Evolutionary conservation across 92 coral and sea anemone species (phyloP).

Genomic region (Scolanthus callimorphus): DNA sequence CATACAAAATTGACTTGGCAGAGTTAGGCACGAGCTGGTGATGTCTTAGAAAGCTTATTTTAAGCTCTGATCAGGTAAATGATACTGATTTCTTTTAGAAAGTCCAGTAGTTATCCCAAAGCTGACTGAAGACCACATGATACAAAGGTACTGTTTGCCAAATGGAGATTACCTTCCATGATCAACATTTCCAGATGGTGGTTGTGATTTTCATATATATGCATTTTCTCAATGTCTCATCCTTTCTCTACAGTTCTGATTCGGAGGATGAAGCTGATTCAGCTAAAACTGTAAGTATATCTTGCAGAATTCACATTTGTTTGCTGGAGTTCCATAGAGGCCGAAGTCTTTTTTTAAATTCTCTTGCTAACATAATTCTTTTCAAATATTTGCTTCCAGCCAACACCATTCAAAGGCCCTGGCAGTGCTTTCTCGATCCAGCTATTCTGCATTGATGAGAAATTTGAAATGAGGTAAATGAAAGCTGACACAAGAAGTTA

Average conservation of each 20-base stretch:
- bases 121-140: constrained; percentile 39
- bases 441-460: constrained; percentile 95
- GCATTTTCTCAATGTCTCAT: too few relatives aligned
- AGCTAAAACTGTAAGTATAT: constrained; percentile 7
- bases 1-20: too few relatives aligned
- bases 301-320: too few relatives aligned
- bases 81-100: too few relatives aligned
- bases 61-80: too few relatives aligned
- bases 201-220: too few relatives aligned
- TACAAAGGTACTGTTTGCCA: constrained; percentile 27
- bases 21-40: too few relatives aligned
- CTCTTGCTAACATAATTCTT: not conserved
- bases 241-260: constrained; percentile 6
- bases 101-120: constrained; percentile 12
- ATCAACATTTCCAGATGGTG: too few relatives aligned
- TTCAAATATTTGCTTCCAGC: constrained; percentile 11
- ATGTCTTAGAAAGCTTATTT: too few relatives aligned
- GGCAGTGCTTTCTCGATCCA: constrained; percentile 89
- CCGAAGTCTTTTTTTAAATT: too few relatives aligned
- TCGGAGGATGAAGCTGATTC: constrained; percentile 26
- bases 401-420: constrained; percentile 39
- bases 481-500: too few relatives aligned
- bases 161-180: not conserved
- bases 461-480: constrained; percentile 93
- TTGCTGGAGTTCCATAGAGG: too few relatives aligned